Evolutionary conservation across 2,888 invertebrate species (phyloP).

Genomic region (Nomada ruficornis): DNA sequence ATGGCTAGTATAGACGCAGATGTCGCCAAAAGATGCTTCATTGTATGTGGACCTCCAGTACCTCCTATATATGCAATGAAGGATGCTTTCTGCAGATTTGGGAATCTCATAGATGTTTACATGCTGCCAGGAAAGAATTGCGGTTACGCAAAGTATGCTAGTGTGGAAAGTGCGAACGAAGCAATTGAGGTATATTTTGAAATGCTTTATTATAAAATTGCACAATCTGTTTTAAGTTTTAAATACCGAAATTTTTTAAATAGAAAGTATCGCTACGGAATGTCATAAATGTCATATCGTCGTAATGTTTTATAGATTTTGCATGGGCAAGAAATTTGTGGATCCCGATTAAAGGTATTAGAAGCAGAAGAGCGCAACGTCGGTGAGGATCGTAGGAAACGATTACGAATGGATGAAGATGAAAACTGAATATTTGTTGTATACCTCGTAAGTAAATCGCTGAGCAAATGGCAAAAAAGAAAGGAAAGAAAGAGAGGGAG

Average conservation of each 20-base stretch:
- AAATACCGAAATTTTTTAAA: neutral
- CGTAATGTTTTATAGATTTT: conserved; percentile 83
- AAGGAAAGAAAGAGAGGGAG: conserved; percentile 55
- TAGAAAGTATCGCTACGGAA: neutral
- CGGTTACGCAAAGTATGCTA: conserved; percentile 95
- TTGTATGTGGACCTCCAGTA: conserved; percentile 84
- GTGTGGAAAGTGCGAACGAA: conserved; percentile 89
- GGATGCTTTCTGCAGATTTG: conserved; percentile 96
- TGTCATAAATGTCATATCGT: neutral
- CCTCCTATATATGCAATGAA: conserved; percentile 92
- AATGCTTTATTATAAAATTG: neutral
- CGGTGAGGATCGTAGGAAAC: conserved; percentile 82
- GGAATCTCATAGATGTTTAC: conserved; percentile 95
- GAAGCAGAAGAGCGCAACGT: conserved; percentile 91
- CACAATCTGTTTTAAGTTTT: neutral
- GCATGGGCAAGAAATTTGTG: conserved; percentile 95
- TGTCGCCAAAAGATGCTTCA: conserved; percentile 87
- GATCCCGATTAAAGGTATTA: conserved; percentile 94
- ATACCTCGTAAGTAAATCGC: conserved; percentile 80
- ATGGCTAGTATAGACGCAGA: conserved; percentile 89
- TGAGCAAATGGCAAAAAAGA: conserved; percentile 57
- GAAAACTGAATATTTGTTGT: conserved; percentile 78
- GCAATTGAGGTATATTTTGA: conserved; percentile 88
- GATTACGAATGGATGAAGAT: conserved; percentile 82
- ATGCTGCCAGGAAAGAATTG: conserved; percentile 95